phyloP scores from a whole-genome alignment of 2,113 vertebrate species.

The Phrynosoma platyrhinos region DNA sequence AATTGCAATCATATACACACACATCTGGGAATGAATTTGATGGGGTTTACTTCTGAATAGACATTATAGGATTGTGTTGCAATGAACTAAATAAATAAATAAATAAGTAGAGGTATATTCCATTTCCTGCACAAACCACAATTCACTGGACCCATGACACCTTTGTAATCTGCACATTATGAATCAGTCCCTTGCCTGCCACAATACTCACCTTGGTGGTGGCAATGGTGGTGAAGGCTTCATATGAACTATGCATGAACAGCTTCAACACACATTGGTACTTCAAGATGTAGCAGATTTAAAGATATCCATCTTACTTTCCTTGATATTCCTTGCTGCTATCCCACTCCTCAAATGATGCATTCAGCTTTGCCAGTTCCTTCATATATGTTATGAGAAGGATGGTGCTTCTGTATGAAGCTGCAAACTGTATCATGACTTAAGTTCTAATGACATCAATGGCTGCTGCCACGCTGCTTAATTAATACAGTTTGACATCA shows the following conservation, averaged over 20 bases:
- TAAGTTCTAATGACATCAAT: background rate
- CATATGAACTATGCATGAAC: background rate
- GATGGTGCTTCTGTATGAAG: no score
- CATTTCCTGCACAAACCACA: background rate
- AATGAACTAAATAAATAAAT: background rate
- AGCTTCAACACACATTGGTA: background rate
- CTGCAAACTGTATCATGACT: background rate
- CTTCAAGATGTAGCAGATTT: background rate
- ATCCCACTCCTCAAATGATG: no score
- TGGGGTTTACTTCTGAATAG: background rate
- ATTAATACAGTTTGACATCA: no score
- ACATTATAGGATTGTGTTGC: background rate
- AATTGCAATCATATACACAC: background rate
- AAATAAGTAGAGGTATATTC: background rate
- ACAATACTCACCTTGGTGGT: background rate
- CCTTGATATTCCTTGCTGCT: background rate
- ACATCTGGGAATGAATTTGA: background rate
- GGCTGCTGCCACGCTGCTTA: no score
- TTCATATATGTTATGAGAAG: no score
- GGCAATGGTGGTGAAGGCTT: background rate
- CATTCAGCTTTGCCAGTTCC: no score
- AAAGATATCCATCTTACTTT: background rate
- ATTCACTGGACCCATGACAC: background rate
- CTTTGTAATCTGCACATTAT: background rate
- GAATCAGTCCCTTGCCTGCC: background rate